Base-by-base conservation (phyloP, 2,797 vertebrate species). In the Pseudochaenichthys georgianus region DNA sequence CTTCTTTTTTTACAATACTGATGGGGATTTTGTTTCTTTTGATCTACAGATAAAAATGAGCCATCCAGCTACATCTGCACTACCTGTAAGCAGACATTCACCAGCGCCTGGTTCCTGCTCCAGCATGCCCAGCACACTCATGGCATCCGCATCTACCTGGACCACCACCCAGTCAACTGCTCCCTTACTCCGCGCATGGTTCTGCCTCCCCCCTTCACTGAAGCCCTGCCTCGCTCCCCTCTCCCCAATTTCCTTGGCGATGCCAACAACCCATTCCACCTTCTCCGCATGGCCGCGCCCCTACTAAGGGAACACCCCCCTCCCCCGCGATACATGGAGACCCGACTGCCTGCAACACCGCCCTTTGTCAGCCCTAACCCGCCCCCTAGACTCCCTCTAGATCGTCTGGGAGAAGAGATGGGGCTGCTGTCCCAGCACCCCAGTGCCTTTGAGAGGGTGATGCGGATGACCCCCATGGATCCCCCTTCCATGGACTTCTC, bases 21-120 rank as follows among this genome's bases (percentile, higher is more conserved):
- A 72, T 58, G n/a, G 9, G 59, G 17, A 2, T 67, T 45, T 72
- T 41, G 43, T 80, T 77, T 76, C 48, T 89, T 51, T 87, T 69
- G 61, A 64, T 92, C 95, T 94, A 82, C 95, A 99, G 98, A 97
- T 94, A 99, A 98, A 96, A 96, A 98, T 84, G 98, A 99, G 94
- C 98, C 98, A 84, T 98, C 97, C 95, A 99, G 97, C 96, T 99
- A 99, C 95, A 99, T 97, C 93, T 99, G 98, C 96, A 99, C 98
- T 73, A 97, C 97, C 88, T 99, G 98, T 93, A 99, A 99, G 96
- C 97, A 98, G 95, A 97, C 96, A 93, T 99, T 99, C 96, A 96
- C 94, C 96, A 99, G 98, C 90, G 98, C 98, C 94, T 99, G 98
- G 98, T 99, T 99, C 95, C 96, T 99, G 94, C 97, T 99, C 83